A percentile compares a stretch with the other conserved stretches of the same genome.
These are phyloP conservation scores for Drosophila hamatofila DNA, from an alignment of 2,888 invertebrate species.

Conservation along the genomic window DNA sequence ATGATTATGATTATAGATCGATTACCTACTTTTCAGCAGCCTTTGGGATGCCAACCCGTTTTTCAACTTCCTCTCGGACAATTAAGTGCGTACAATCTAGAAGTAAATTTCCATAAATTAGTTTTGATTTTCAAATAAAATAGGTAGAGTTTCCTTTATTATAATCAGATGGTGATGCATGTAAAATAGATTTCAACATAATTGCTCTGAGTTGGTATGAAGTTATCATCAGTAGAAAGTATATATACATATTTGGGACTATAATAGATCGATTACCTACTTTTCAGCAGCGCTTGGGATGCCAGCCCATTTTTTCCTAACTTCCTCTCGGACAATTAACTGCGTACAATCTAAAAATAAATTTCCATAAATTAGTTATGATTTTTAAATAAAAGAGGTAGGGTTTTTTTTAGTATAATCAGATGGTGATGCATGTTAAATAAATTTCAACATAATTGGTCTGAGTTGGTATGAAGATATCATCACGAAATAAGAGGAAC, in stretches of 20 bases:
- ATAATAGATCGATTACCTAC: constrained; percentile 5
- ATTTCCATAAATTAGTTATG: not conserved
- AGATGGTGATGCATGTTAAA: constrained; percentile 79
- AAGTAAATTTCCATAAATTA: not conserved
- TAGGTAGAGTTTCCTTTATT: not conserved
- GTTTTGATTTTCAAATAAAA: not conserved
- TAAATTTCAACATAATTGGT: constrained; percentile 61
- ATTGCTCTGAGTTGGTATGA: constrained; percentile 62
- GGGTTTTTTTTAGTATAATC: constrained; percentile 30
- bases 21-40: constrained; percentile 9
- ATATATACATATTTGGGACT: not conserved
- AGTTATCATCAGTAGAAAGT: constrained; percentile 55
- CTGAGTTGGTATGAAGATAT: constrained; percentile 62
- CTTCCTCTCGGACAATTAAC: not conserved
- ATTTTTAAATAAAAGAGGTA: not conserved
- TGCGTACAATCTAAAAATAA: not conserved
- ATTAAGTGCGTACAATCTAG: not conserved
- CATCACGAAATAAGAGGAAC: constrained; percentile 22
- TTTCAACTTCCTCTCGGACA: not conserved
- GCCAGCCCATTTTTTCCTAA: not conserved
- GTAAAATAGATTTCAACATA: constrained; percentile 63
- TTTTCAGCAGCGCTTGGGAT: not conserved
- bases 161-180: constrained; percentile 79
- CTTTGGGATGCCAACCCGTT: too few relatives aligned
- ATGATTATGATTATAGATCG: too few relatives aligned